Evolutionary conservation across 2,888 invertebrate genomes (phyloP).

Genomic region (Hydriomena furcata): DNA sequence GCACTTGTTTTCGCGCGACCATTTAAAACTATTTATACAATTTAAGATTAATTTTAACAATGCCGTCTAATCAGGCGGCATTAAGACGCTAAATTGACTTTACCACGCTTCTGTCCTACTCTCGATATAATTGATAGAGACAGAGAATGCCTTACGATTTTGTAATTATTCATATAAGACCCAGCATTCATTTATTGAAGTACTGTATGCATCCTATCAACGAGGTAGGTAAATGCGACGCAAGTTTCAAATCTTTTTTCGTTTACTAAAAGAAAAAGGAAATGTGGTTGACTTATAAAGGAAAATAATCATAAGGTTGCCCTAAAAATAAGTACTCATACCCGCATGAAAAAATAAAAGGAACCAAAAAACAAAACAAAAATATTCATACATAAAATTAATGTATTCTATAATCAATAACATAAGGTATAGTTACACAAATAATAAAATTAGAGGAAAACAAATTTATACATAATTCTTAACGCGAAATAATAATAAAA

Average conservation of each 20-base stretch:
- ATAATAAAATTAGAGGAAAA: constrained; percentile 82
- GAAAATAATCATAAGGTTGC: no score
- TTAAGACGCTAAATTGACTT: constrained; percentile 25
- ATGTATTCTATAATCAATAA: constrained; percentile 83
- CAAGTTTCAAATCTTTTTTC: no score
- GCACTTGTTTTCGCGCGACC: constrained; percentile 25
- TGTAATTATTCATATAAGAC: no score
- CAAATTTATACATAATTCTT: constrained; percentile 82
- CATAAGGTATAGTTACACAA: constrained; percentile 82
- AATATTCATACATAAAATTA: constrained; percentile 80
- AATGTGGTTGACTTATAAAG: no score
- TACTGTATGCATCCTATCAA: no score
- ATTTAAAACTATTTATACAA: constrained; percentile 9
- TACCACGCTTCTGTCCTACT: constrained; percentile 1
- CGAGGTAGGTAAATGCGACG: no score
- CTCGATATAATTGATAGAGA: not conserved
- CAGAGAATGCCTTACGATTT: not conserved
- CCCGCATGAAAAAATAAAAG: constrained; percentile 45
- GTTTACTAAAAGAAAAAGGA: no score
- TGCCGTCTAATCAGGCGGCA: constrained; percentile 20
- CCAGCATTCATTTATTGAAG: no score
- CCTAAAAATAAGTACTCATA: no score
- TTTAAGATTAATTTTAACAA: constrained; percentile 9
- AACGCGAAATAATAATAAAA: constrained; percentile 72
- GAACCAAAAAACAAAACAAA: constrained; percentile 63